These are phyloP conservation scores for Criorhina ranunculi DNA, from an alignment of 2,888 invertebrate species.

Conservation along the genomic window DNA sequence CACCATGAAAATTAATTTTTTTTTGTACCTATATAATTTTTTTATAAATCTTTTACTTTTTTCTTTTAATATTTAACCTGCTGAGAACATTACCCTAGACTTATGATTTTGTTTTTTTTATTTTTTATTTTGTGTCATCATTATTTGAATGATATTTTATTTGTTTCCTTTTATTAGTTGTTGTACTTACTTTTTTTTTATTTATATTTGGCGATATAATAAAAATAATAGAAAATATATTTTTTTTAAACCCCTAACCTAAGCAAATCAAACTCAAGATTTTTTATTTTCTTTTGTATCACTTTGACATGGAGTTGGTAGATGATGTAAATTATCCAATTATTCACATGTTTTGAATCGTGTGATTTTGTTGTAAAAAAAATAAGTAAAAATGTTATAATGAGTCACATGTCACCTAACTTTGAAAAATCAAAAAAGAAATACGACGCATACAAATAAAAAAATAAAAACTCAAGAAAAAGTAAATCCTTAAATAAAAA, in stretches of 20 bases:
- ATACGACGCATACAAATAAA: too few species aligned
- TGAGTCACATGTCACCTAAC: too few species aligned
- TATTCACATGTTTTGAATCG: too few species aligned
- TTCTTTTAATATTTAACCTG: constrained; percentile 44
- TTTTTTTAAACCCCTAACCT: constrained; percentile 33
- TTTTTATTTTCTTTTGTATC: background rate
- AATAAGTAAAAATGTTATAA: too few species aligned
- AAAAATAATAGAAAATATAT: constrained; percentile 11
- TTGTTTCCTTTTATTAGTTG: constrained; percentile 2
- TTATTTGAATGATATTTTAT: constrained; percentile 48
- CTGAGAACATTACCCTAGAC: constrained; percentile 71
- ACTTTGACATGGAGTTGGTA: too few species aligned
- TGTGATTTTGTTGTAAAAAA: too few species aligned
- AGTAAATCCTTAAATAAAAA: too few species aligned
- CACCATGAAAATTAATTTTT: constrained; percentile 53
- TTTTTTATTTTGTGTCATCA: constrained; percentile 67
- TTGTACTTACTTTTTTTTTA: constrained; percentile 24
- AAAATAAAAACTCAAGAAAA: too few species aligned
- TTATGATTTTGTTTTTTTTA: constrained; percentile 56
- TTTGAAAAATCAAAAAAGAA: too few species aligned
- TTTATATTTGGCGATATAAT: constrained; percentile 65
- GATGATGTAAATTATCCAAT: too few species aligned
- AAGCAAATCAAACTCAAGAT: constrained; percentile 63
- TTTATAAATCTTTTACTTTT: constrained; percentile 9
- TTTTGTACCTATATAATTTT: constrained; percentile 27